Evolutionary conservation across 2,888 invertebrate genomes (phyloP), one percentile per base, ranked within the genome.

Genomic region (Pogonocherus hispidulus): DNA sequence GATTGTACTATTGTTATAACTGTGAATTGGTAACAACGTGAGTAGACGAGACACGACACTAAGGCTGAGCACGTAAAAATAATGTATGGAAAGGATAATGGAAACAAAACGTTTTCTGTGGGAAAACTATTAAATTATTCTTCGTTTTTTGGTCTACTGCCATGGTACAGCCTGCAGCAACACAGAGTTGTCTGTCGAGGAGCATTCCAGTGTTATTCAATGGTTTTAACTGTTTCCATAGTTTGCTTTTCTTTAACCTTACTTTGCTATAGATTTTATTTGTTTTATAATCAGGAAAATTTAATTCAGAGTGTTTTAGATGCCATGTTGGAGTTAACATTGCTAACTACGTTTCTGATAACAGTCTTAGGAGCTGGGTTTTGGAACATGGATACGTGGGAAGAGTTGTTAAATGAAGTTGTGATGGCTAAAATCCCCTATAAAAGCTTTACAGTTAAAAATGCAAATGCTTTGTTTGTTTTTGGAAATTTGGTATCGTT

Each of bases 331-430:
- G 57, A 57, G n/a, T n/a, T n/a, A n/a, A n/a, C n/a, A n/a, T n/a
- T n/a, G n/a, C n/a, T n/a, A n/a, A n/a, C n/a, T n/a, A n/a, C n/a
- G n/a, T n/a, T n/a, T n/a, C n/a, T n/a, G n/a, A n/a, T n/a, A n/a
- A n/a, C n/a, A n/a, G n/a, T 14, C 1, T 18, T 1, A 9, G 6
- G 16, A 18, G 3, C 1, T 3, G 44, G 1, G 16, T 46, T 57
- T 23, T 57, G 57, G 57, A 44, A 57, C 23, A 57, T 44, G 57
- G 8, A 23, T 9, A 44, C 57, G 11, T 57, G 57, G 57, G n/a
- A 44, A 9, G 44, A 46, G 14, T 18, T 57, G 11, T 32, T 4
- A 6, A 32, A 6, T 6, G 2, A n/a, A n/a, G n/a, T n/a, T n/a
- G n/a, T n/a, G n/a, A n/a, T n/a, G n/a, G n/a, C n/a, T n/a, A n/a